phyloP scores from a whole-genome alignment of 2,113 vertebrate genomes.

The Sturnus vulgaris region DNA sequence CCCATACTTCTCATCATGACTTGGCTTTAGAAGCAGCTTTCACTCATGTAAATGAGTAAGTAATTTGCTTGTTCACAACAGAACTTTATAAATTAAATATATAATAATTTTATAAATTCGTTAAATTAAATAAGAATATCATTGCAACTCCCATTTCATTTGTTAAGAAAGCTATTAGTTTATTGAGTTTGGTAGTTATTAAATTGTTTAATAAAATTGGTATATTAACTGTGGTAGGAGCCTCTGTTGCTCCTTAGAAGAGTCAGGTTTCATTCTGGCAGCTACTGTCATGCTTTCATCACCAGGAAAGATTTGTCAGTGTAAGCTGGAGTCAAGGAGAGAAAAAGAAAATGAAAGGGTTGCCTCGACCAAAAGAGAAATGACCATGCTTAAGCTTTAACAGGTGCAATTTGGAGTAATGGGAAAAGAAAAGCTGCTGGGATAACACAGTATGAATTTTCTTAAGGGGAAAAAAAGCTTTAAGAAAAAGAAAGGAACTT shows the following conservation, averaged over 20 bases:
- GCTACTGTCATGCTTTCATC: not conserved
- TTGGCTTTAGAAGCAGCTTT: not conserved
- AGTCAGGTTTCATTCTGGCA: not conserved
- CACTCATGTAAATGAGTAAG: not conserved
- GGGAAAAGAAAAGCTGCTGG: not conserved
- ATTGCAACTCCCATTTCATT: not conserved
- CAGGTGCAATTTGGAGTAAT: not conserved
- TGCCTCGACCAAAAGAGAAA: not conserved
- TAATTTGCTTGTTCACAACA: not conserved
- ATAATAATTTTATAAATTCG: too few relatives aligned
- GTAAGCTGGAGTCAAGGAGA: not conserved
- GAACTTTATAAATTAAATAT: not conserved
- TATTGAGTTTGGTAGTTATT: not conserved
- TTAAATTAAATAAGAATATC: not conserved
- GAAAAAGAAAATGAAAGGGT: not conserved
- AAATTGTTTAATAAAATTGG: not conserved
- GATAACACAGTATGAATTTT: not conserved
- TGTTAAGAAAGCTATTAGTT: not conserved
- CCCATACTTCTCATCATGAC: conserved; percentile 49
- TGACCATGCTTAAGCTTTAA: not conserved
- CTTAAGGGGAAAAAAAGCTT: not conserved
- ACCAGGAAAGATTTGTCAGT: not conserved
- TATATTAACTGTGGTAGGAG: not conserved
- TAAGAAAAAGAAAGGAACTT: not conserved
- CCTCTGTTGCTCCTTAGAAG: not conserved